A percentile compares a stretch with the other conserved stretches of the same genome.
Conservation (phyloP, 2,888 invertebrate species). For the Litoditis marina region DNA sequence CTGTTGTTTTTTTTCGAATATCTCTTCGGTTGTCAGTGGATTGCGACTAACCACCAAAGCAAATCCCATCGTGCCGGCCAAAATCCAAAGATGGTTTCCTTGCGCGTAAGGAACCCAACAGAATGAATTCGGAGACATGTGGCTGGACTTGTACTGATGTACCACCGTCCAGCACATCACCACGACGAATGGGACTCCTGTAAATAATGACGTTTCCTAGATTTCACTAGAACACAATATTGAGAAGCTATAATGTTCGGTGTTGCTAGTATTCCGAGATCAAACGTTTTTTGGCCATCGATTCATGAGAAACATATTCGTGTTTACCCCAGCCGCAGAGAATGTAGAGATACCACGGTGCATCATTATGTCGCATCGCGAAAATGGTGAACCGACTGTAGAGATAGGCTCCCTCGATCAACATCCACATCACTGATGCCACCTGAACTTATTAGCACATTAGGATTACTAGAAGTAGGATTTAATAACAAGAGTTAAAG, state of each 20-base stretch:
- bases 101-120: constrained; percentile 65
- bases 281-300: not conserved
- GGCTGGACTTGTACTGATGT: constrained; percentile 56
- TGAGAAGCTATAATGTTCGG: too few species aligned
- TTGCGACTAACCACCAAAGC: constrained; percentile 62
- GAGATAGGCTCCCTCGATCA: constrained; percentile 65
- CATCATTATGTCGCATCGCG: constrained; percentile 67
- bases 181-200: constrained; percentile 66
- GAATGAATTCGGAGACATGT: constrained; percentile 29
- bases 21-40: too few species aligned
- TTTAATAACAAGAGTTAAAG: too few species aligned
- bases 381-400: constrained; percentile 65
- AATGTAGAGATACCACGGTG: constrained; percentile 67
- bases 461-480: too few species aligned
- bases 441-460: too few species aligned
- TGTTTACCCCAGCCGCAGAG: constrained; percentile 68
- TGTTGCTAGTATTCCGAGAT: too few species aligned
- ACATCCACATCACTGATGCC: constrained; percentile 70
- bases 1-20: too few species aligned
- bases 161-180: constrained; percentile 64
- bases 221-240: constrained; percentile 5
- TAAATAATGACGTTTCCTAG: constrained; percentile 47
- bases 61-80: constrained; percentile 63
- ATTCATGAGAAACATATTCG: not conserved
- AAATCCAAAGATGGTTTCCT: constrained; percentile 60